Percentiles rank a stretch among this genome's conserved stretches.
phyloP scores from a whole-genome alignment of 2,888 invertebrate genomes.

The Bimastos eiseni region DNA sequence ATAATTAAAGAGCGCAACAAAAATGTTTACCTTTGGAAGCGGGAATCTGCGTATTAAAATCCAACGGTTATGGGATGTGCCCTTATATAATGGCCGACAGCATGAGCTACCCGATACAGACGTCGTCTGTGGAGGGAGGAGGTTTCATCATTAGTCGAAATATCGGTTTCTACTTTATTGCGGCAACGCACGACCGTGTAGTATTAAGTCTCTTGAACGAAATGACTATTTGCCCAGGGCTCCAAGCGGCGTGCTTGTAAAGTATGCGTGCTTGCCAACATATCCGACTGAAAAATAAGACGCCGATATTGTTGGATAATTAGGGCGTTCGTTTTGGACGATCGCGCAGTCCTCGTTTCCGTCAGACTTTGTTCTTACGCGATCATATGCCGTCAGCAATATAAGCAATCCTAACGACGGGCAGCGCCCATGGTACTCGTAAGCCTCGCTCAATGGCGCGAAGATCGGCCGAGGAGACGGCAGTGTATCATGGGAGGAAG shows the following conservation, averaged over 20 bases:
- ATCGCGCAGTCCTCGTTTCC: neutral
- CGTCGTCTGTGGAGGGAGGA: neutral
- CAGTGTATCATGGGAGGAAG: neutral
- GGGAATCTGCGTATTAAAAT: neutral
- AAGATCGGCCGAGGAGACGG: neutral
- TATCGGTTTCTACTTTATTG: neutral
- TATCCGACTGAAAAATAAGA: constrained; percentile 8
- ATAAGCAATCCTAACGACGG: neutral
- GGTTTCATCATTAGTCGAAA: neutral
- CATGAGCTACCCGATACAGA: neutral
- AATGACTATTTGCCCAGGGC: neutral
- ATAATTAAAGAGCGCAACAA: neutral
- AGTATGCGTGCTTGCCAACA: neutral
- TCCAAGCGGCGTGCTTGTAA: neutral
- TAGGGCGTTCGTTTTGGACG: neutral
- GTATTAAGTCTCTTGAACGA: neutral
- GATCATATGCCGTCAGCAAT: constrained; percentile 13
- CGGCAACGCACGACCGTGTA: neutral
- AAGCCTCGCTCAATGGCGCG: constrained; percentile 13
- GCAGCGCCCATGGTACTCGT: neutral
- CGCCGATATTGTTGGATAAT: neutral
- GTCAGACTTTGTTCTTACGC: neutral
- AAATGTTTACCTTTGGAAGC: neutral
- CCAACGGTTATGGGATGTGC: neutral
- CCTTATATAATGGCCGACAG: neutral